A percentile compares a stretch with the other conserved stretches of the same genome.
These are phyloP conservation scores for Acrocyrtus sp. DNA, from an alignment of 2,888 invertebrate genomes.

Conservation along the genomic window DNA sequence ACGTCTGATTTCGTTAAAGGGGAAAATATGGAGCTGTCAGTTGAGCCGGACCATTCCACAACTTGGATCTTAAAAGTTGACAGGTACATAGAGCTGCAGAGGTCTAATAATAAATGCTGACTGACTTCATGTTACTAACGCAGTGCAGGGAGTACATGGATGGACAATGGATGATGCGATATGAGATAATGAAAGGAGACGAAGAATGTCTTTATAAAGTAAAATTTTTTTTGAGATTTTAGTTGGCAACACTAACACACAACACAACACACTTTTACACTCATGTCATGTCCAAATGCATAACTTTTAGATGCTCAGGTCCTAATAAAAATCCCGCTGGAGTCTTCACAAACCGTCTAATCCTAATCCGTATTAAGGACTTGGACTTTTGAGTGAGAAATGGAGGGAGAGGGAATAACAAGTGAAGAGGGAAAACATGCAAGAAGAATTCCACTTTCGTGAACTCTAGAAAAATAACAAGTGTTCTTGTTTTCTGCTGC, in stretches of 20 bases:
- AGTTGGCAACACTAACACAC: no score
- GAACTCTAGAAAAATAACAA: no score
- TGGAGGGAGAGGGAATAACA: background rate
- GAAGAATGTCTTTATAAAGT: no score
- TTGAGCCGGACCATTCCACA: slow-evolving; percentile 9
- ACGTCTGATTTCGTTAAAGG: slow-evolving; percentile 1
- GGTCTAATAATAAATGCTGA: no score
- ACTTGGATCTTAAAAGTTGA: no score
- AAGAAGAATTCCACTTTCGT: slow-evolving; percentile 21
- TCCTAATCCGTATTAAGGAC: slow-evolving; percentile 23
- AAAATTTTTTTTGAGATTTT: no score
- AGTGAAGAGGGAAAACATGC: slow-evolving; percentile 15
- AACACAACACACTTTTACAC: no score
- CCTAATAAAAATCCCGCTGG: slow-evolving; percentile 24
- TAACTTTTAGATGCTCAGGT: background rate
- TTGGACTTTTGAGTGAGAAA: slow-evolving; percentile 1
- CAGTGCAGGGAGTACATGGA: no score
- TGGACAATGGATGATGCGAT: no score
- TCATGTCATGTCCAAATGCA: slow-evolving; percentile 1
- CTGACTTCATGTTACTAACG: no score
- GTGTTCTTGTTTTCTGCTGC: no score
- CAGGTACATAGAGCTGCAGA: slow-evolving; percentile 25
- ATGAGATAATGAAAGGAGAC: no score
- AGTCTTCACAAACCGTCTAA: slow-evolving; percentile 6
- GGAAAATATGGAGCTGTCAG: slow-evolving; percentile 22